These are phyloP conservation scores for Cathartes aura DNA, from an alignment of 2,113 vertebrate species.

Conservation along the genomic window DNA sequence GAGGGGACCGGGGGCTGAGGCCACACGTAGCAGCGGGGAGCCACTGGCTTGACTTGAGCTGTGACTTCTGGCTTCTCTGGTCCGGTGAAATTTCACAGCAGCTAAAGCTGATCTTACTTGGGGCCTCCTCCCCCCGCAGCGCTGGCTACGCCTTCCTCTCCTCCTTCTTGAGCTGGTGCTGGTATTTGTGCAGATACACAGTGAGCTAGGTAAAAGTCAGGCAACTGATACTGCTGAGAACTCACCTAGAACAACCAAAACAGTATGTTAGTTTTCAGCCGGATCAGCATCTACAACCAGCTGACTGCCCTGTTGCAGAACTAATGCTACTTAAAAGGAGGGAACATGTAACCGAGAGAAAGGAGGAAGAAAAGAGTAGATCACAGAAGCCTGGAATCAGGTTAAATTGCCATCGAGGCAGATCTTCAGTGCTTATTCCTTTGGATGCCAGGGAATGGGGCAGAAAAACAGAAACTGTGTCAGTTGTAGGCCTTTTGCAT, in stretches of 20 bases:
- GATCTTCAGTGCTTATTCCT: not conserved
- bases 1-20: not conserved
- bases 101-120: not conserved
- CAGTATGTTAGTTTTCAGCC: not conserved
- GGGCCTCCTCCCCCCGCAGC: not conserved
- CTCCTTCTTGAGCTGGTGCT: not conserved
- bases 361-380: not conserved
- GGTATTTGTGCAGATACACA: not conserved
- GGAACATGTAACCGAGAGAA: not conserved
- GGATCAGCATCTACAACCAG: not conserved
- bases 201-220: not conserved
- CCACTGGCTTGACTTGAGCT: not conserved
- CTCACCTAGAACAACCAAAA: not conserved
- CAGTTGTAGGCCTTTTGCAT: not conserved
- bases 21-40: accelerated
- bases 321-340: not conserved
- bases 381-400: not conserved
- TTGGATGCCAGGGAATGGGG: not conserved
- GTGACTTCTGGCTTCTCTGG: not conserved
- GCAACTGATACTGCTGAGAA: not conserved
- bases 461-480: not conserved
- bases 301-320: not conserved
- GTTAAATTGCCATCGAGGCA: not conserved
- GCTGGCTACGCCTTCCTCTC: not conserved
- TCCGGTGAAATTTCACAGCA: not conserved